phyloP scores from a whole-genome alignment of 2,797 vertebrate genomes.

The Sebastes cheni region DNA sequence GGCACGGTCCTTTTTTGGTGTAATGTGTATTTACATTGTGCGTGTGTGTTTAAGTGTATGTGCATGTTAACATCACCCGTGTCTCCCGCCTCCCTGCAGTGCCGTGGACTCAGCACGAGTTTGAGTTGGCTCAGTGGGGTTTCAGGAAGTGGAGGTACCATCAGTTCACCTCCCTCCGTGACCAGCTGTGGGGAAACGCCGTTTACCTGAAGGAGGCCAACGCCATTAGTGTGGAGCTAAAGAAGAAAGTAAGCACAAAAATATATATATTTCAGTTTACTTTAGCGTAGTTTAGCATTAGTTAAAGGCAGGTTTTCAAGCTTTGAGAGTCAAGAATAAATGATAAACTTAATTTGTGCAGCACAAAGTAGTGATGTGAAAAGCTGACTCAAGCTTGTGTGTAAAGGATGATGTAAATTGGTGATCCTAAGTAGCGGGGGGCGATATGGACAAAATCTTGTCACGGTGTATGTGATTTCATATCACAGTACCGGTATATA shows the following conservation, averaged over 20 bases:
- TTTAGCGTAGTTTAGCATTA: too few species aligned
- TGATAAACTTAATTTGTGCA: too few species aligned
- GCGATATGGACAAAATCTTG: too few species aligned
- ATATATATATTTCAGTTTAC: neutral
- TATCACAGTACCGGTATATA: too few species aligned
- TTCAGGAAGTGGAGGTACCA: conserved; percentile 98
- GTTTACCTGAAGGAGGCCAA: conserved; percentile 98
- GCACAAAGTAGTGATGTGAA: neutral
- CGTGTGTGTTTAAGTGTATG: neutral
- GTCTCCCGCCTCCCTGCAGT: conserved; percentile 74
- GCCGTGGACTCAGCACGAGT: conserved; percentile 95
- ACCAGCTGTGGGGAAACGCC: conserved; percentile 97
- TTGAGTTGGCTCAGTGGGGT: conserved; percentile 95
- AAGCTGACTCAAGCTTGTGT: neutral
- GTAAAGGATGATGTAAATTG: neutral
- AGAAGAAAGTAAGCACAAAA: conserved; percentile 90
- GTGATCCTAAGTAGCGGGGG: too few species aligned
- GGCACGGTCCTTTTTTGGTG: conserved; percentile 8
- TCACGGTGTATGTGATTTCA: too few species aligned
- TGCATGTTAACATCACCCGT: neutral
- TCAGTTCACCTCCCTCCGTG: conserved; percentile 96
- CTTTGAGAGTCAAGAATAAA: neutral
- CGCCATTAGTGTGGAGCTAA: conserved; percentile 97
- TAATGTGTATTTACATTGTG: neutral
- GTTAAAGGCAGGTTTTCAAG: neutral